phyloP scores from a whole-genome alignment of 1,140 invertebrate species.

The Nasonia longicornis region DNA sequence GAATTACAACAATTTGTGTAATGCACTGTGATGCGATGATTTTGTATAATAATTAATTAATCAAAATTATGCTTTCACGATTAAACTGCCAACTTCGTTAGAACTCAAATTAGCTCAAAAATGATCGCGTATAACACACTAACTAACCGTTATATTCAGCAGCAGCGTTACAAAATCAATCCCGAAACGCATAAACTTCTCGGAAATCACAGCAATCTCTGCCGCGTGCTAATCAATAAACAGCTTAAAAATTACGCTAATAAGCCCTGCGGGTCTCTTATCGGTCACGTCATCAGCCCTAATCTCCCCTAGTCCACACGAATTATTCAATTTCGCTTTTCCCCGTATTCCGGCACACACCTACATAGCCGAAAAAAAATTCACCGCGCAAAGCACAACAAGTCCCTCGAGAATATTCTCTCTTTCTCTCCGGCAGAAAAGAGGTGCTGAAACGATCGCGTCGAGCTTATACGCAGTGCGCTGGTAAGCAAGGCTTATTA shows the following conservation, averaged over 20 bases:
- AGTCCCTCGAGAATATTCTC: not conserved
- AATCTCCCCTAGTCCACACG: not conserved
- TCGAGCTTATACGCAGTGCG: not conserved
- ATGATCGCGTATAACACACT: too few relatives aligned
- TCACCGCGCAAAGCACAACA: not conserved
- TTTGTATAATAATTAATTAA: too few relatives aligned
- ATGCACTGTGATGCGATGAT: too few relatives aligned
- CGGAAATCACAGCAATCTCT: not conserved
- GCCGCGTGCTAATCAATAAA: slow-evolving; percentile 9
- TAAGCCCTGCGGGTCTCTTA: slow-evolving; percentile 4
- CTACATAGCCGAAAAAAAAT: not conserved
- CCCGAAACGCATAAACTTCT: not conserved
- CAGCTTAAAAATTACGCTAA: slow-evolving; percentile 36
- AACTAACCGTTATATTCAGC: too few relatives aligned
- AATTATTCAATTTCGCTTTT: slow-evolving; percentile 42
- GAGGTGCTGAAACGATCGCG: slow-evolving; percentile 42
- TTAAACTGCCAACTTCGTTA: too few relatives aligned
- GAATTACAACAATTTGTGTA: too few relatives aligned
- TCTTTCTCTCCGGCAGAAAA: not conserved
- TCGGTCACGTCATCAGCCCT: slow-evolving; percentile 32
- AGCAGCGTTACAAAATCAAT: too few relatives aligned
- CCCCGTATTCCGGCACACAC: not conserved
- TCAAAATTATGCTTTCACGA: too few relatives aligned
- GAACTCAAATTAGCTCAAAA: too few relatives aligned
- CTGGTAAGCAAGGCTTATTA: slow-evolving; percentile 9